phyloP scores from a whole-genome alignment of 2,888 invertebrate species.

The Drosophila yooni region DNA sequence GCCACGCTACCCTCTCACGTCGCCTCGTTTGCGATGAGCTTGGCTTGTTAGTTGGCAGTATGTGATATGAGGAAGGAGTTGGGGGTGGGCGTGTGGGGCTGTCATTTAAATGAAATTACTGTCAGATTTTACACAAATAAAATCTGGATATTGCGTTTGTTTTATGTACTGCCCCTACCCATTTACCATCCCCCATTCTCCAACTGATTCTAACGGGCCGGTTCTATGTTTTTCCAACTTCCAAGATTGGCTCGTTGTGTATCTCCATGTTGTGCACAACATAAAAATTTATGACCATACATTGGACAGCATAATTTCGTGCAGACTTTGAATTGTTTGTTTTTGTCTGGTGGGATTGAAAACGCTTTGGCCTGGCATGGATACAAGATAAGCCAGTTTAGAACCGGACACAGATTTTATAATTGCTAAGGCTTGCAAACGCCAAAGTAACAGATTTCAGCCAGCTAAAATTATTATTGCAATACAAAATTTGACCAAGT shows the following conservation, averaged over 20 bases:
- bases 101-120: conserved; percentile 80
- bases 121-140: conserved; percentile 78
- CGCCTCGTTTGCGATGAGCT: conserved; percentile 19
- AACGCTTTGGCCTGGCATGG: conserved; percentile 38
- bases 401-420: conserved; percentile 12
- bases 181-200: neutral
- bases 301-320: conserved; percentile 70
- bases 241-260: conserved; percentile 35
- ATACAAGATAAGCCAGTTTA: conserved; percentile 39
- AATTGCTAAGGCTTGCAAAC: neutral
- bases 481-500: conserved; percentile 6
- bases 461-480: neutral
- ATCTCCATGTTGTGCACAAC: conserved; percentile 52
- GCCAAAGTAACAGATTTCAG: conserved; percentile 8
- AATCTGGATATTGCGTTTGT: conserved; percentile 74
- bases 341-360: conserved; percentile 25
- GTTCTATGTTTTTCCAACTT: conserved; percentile 29
- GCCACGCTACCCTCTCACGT: conserved; percentile 42
- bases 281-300: conserved; percentile 73
- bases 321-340: conserved; percentile 57
- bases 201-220: conserved; percentile 43
- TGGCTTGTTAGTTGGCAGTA: conserved; percentile 42
- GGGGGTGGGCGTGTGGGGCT: conserved; percentile 45
- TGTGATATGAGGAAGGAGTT: conserved; percentile 17
- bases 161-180: conserved; percentile 65